Conservation (phyloP, 2,113 vertebrate genomes). For the Talpa occidentalis region DNA sequence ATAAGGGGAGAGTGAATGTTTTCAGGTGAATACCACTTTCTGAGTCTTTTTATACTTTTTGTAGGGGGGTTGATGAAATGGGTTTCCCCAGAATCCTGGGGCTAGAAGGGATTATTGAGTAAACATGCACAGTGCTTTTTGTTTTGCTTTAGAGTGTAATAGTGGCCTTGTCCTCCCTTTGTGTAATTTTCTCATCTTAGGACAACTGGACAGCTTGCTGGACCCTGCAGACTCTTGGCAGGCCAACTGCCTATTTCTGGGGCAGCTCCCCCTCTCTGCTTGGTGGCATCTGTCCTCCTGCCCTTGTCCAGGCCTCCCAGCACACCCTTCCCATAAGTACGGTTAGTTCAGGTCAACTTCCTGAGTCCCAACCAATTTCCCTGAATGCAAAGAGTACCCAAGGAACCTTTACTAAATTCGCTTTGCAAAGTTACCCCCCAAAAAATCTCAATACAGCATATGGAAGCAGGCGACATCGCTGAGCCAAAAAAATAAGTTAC, state of each 20-base stretch:
- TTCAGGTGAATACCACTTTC: background rate
- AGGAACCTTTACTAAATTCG: background rate
- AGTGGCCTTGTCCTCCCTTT: background rate
- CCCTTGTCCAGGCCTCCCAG: background rate
- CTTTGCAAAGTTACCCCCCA: background rate
- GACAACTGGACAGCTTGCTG: background rate
- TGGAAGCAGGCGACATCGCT: background rate
- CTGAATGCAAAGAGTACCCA: background rate
- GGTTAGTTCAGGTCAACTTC: background rate
- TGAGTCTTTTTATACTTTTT: conserved; percentile 1
- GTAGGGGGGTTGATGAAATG: background rate
- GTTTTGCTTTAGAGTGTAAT: background rate
- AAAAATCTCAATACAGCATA: background rate
- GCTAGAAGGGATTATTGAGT: background rate
- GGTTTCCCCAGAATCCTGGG: background rate
- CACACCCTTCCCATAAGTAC: background rate
- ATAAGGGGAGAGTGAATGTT: background rate
- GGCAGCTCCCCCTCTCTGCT: background rate
- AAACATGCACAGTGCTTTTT: background rate
- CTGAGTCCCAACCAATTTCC: background rate
- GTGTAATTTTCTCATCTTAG: background rate
- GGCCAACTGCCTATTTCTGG: background rate
- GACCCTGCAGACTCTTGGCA: background rate
- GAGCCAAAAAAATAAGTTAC: background rate
- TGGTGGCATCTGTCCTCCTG: background rate